Base-by-base conservation (phyloP, 2,113 vertebrate genomes). In the Ceyx melanurus region DNA sequence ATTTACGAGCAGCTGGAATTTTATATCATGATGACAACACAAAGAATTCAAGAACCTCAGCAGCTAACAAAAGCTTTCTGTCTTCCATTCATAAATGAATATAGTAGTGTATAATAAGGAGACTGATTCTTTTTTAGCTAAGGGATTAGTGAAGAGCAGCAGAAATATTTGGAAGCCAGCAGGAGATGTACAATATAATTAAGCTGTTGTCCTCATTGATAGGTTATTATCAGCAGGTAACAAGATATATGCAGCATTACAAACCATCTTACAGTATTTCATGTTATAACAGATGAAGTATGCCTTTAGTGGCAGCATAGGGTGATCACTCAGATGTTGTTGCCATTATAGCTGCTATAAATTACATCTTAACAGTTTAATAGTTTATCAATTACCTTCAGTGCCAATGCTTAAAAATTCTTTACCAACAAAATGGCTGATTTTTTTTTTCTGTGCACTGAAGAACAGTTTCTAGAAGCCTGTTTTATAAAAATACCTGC, bases 371-470 rank as follows among this genome's bases (percentile, higher is more conserved):
- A 75, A 73, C 66, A 86, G 50, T 93, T 94, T 95, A 91, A 92
- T 95, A 89, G 91, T 93, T 97, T 93, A 91, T 94, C 78, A 95
- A 84, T 94, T 97, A 91, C 86, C 80, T 93, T 13, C 18, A 84
- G 53, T 72, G 76, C 25, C 73, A 67, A 58, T 33, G 20, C 85
- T 70, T 75, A 80, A 90, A 94, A 96, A 86, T 64, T 89, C 46
- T 78, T 86, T 81, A 68, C 40, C n/a, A 83, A 94, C 91, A 33
- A 67, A 66, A 89, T 31, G 58, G 13, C 43, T 85, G 25, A 35
- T 85, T 83, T 65, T 83, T 94, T 28, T 37, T 61, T 26, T 92
- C 94, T 31, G 19, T 50, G 9, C 21, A 29, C 10, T 3, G 12
- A 90, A 35, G 54, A 90, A 70, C n/a, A 84, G 42, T 71, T 89